Evolutionary conservation across 2,797 vertebrate species (phyloP).

Genomic region (Tokudaia tokunoshimensis): DNA sequence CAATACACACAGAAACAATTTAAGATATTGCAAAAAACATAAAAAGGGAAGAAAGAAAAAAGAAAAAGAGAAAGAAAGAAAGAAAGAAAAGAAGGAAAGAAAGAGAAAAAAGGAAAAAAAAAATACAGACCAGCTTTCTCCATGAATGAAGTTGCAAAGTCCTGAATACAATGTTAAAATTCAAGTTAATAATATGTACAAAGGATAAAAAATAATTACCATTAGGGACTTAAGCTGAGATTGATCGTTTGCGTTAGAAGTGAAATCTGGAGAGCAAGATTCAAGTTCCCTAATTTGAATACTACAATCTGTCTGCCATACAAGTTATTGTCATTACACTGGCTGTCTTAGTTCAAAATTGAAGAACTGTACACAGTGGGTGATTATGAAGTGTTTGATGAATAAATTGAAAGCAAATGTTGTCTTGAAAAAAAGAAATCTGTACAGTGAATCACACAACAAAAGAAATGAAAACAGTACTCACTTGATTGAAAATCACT

Average conservation of each 20-base stretch:
- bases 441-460: neutral
- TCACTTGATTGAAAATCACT: neutral
- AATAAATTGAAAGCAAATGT: constrained; percentile 3
- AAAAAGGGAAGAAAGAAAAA: too few species aligned
- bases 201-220: neutral
- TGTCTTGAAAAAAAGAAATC: neutral
- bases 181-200: neutral
- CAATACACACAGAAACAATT: neutral
- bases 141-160: neutral
- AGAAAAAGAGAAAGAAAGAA: neutral
- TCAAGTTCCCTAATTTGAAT: neutral
- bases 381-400: neutral
- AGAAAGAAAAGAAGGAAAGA: neutral
- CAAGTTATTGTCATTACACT: neutral
- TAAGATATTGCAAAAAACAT: neutral
- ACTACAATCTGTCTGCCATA: neutral
- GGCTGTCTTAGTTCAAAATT: neutral
- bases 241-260: neutral
- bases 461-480: neutral
- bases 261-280: neutral
- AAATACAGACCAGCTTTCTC: neutral
- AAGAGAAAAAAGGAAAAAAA: neutral
- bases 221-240: neutral
- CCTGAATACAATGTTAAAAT: neutral
- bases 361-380: neutral